phyloP scores from a whole-genome alignment of 2,888 invertebrate species.

The Nomada flava region DNA sequence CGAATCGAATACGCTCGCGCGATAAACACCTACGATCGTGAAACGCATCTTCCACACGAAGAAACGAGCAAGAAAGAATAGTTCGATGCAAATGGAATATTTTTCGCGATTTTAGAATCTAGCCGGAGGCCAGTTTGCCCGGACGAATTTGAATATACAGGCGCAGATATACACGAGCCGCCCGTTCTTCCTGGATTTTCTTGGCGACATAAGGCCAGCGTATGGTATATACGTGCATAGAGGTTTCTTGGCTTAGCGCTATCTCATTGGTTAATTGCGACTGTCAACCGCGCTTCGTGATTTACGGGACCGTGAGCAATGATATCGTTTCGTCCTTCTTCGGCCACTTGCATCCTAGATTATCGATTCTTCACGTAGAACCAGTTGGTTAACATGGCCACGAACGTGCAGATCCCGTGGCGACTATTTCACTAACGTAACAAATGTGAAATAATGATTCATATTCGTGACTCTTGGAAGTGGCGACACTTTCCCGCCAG shows the following conservation, averaged over 20 bases:
- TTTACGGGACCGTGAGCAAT: constrained; percentile 70
- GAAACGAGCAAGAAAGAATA: too few species aligned
- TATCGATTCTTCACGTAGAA: constrained; percentile 68
- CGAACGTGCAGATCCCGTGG: constrained; percentile 36
- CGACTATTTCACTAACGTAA: constrained; percentile 36
- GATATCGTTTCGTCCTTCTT: constrained; percentile 69
- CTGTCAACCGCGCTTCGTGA: constrained; percentile 71
- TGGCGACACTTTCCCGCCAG: constrained; percentile 10
- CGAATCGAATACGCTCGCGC: constrained; percentile 8
- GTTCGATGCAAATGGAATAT: not conserved
- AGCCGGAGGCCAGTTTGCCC: not conserved
- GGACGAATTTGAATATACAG: constrained; percentile 39
- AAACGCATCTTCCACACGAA: not conserved
- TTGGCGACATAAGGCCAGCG: constrained; percentile 5
- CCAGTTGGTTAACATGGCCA: constrained; percentile 65
- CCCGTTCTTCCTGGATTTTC: constrained; percentile 38
- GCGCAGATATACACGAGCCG: not conserved
- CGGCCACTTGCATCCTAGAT: constrained; percentile 68
- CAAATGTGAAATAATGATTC: constrained; percentile 56
- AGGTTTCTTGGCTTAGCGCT: constrained; percentile 57
- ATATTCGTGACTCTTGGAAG: constrained; percentile 26
- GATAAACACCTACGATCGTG: constrained; percentile 52
- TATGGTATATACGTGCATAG: constrained; percentile 12
- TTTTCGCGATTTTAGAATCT: not conserved
- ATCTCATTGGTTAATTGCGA: constrained; percentile 81